Percentiles rank a stretch among this genome's conserved stretches.
Evolutionary conservation across 2,888 invertebrate genomes (phyloP).

Genomic region (Apoda limacodes): DNA sequence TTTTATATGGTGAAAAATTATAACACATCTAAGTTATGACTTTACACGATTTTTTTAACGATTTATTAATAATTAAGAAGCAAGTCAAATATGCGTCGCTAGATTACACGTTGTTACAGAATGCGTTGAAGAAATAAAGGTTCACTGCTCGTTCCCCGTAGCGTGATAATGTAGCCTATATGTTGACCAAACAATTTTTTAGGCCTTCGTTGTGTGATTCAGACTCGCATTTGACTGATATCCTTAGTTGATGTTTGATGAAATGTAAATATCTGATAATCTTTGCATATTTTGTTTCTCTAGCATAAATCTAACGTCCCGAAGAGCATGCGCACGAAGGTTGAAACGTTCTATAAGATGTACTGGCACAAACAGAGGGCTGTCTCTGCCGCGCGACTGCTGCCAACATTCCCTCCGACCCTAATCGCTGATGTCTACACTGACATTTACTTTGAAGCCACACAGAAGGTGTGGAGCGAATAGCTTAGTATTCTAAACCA

Average conservation of each 20-base stretch:
- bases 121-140: too few relatives aligned
- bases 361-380: conserved; percentile 53
- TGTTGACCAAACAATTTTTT: too few relatives aligned
- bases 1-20: too few relatives aligned
- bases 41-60: too few relatives aligned
- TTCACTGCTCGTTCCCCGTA: too few relatives aligned
- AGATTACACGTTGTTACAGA: too few relatives aligned
- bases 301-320: conserved; percentile 37
- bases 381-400: conserved; percentile 36
- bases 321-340: conserved; percentile 33
- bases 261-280: not conserved
- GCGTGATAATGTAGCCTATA: too few relatives aligned
- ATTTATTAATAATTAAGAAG: too few relatives aligned
- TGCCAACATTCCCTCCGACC: conserved; percentile 42
- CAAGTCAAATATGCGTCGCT: too few relatives aligned
- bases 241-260: not conserved
- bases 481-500: not conserved
- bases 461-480: conserved; percentile 38
- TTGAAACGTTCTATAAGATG: conserved; percentile 54
- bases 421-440: conserved; percentile 35
- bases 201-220: too few relatives aligned
- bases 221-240: not conserved
- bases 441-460: conserved; percentile 51
- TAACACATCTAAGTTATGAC: too few relatives aligned
- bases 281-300: not conserved